Conservation (phyloP, 2,888 invertebrate genomes). For the Phania funesta region DNA sequence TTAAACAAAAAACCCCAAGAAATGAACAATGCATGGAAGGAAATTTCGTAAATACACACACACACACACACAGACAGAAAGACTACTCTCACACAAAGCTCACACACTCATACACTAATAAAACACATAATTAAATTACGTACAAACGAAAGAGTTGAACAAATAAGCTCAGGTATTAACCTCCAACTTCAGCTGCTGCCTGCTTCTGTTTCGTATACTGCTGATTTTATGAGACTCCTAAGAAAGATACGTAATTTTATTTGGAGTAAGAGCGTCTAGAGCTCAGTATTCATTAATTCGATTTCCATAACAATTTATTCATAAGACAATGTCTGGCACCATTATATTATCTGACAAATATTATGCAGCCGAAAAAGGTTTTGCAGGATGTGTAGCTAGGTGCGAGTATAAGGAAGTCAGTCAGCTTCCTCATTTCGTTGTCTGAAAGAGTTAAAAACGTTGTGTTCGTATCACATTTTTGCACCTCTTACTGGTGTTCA, state of each 20-base stretch:
- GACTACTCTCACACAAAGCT: not conserved
- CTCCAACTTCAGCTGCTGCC: slow-evolving; percentile 69
- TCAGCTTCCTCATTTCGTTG: slow-evolving; percentile 33
- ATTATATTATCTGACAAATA: slow-evolving; percentile 79
- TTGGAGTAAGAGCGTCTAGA: slow-evolving; percentile 52
- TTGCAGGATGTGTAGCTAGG: not conserved
- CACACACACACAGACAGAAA: slow-evolving; percentile 23
- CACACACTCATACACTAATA: slow-evolving; percentile 47
- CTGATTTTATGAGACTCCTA: slow-evolving; percentile 22
- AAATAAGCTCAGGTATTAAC: slow-evolving; percentile 81
- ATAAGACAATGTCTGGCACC: slow-evolving; percentile 81
- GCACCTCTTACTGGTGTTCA: slow-evolving; percentile 17
- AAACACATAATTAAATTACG: slow-evolving; percentile 81
- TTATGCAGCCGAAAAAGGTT: slow-evolving; percentile 47
- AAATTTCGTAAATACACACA: slow-evolving; percentile 4
- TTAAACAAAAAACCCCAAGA: slow-evolving; percentile 36
- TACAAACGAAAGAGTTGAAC: slow-evolving; percentile 81
- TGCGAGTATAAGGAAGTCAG: slow-evolving; percentile 1
- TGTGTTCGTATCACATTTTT: slow-evolving; percentile 4
- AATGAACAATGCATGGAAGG: slow-evolving; percentile 49
- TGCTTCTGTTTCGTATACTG: slow-evolving; percentile 18
- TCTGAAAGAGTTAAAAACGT: slow-evolving; percentile 36
- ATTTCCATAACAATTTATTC: slow-evolving; percentile 81
- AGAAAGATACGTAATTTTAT: slow-evolving; percentile 52
- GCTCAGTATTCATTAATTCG: slow-evolving; percentile 81